A percentile compares a stretch with the other conserved stretches of the same genome.
These are phyloP conservation scores for Sebastes taczanowskii DNA, from an alignment of 2,797 vertebrate species.

Conservation along the genomic window DNA sequence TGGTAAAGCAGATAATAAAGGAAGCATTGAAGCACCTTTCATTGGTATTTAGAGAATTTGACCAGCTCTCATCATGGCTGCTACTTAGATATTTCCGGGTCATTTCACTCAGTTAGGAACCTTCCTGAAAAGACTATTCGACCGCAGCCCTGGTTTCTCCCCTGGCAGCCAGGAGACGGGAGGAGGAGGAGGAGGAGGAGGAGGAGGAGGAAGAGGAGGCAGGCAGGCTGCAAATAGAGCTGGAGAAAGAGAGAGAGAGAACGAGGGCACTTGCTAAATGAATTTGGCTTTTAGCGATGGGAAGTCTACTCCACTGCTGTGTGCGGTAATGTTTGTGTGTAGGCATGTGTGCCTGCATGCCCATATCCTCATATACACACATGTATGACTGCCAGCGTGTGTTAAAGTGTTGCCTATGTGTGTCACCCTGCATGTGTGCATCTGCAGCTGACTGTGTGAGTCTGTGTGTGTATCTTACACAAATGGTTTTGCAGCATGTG, in stretches of 20 bases:
- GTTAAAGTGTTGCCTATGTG: neutral
- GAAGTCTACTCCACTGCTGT: conserved; percentile 52
- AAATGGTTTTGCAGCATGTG: conserved; percentile 10
- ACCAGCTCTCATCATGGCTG: neutral
- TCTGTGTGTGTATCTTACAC: neutral
- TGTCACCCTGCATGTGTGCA: neutral
- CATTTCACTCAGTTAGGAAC: neutral
- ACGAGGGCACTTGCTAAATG: conserved; percentile 56
- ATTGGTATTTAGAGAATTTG: neutral
- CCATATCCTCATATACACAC: conserved; percentile 23
- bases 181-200: neutral
- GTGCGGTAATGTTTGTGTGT: conserved; percentile 6
- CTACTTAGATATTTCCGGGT: neutral
- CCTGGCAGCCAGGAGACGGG: conserved; percentile 16
- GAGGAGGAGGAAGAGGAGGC: neutral
- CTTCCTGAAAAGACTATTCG: neutral
- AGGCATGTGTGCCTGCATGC: conserved; percentile 12
- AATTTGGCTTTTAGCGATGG: conserved; percentile 67
- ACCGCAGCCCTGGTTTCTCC: conserved; percentile 6
- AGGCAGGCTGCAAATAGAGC: conserved; percentile 48
- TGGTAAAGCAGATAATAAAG: neutral
- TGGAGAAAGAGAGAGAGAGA: conserved; percentile 20
- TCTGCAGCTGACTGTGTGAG: neutral
- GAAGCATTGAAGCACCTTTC: neutral
- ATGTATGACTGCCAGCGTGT: conserved; percentile 31